Evolutionary conservation across 2,888 invertebrate species (phyloP), one percentile per base, ranked within the genome.

Genomic region (Reticulitermes lucifugus): DNA sequence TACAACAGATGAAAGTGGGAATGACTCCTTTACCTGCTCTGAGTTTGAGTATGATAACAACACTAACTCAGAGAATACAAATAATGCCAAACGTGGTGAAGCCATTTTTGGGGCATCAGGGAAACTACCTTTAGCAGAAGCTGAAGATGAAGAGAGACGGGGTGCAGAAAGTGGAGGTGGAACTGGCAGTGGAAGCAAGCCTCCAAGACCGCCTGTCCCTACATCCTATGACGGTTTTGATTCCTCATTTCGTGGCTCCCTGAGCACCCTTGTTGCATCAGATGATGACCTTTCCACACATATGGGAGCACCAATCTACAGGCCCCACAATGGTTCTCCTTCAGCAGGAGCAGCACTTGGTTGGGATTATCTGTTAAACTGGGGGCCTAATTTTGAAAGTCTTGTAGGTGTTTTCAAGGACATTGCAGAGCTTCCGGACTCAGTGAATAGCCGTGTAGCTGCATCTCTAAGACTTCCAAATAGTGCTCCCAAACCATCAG

Each of bases 1-100:
- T 14, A 96, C 98, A 18, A 97, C 98, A 89, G 98, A 98, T 90
- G 98, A 98, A 91, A 96, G 95, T 87, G 96, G 96, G 9, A 98
- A 98, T 91, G 98, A 99, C 90, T 98, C 98, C 88, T 99, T 99
- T 92, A 99, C 98, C 21, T 99, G 98, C 92, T 98, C 98, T 0
- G 98, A 98, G 92, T 98, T 98, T 90, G 99, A 99, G 91, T 98
- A 98, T 90, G 98, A 98, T 89, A 97, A 98, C 90, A 96, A 81
- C 60, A 81, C 81, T 14, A 81, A 81, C 81, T 81, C 81, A 14
- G 81, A 81, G 70, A 81, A 70, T 70, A 70, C 81, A 6, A 77
- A 96, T 89, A 96, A 96, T 89, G 96, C 96, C 89, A 96, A 96
- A 89, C 92, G 94, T 86, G 93, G 92, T 79, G 94, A 94, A 88